Conservation (phyloP, 2,888 invertebrate genomes). For the Prenolepis imparis region DNA sequence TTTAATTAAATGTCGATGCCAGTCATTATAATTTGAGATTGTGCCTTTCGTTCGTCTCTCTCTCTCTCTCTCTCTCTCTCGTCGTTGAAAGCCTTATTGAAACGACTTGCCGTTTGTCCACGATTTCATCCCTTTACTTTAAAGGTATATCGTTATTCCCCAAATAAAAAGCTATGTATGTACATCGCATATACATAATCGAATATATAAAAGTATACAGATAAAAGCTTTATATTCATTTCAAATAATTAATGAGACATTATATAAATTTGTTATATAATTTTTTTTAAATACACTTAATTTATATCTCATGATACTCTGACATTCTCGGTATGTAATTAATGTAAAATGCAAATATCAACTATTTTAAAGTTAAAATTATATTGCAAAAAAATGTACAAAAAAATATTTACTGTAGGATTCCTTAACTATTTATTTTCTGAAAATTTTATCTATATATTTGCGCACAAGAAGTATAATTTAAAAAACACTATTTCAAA, state of each 20-base stretch:
- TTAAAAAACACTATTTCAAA: neutral
- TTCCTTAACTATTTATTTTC: neutral
- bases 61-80: neutral
- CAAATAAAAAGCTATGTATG: neutral
- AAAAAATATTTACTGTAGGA: neutral
- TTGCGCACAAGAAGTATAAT: neutral
- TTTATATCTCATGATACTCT: neutral
- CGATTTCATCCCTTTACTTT: neutral
- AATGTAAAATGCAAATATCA: neutral
- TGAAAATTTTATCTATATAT: neutral
- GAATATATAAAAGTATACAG: neutral
- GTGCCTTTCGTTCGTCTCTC: neutral
- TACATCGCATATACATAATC: neutral
- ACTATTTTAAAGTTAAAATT: slow-evolving; percentile 5
- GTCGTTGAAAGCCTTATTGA: neutral
- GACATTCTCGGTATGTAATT: neutral
- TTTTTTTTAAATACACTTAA: neutral
- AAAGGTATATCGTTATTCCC: neutral
- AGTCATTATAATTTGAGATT: slow-evolving; percentile 3
- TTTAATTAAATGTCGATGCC: slow-evolving; percentile 25
- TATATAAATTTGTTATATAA: neutral
- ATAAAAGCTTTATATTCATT: neutral
- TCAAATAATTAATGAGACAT: neutral
- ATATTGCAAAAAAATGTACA: neutral
- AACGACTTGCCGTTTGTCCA: neutral